Evolutionary conservation across 1,140 invertebrate genomes (phyloP).

Genomic region (Aleiodes sp.): DNA sequence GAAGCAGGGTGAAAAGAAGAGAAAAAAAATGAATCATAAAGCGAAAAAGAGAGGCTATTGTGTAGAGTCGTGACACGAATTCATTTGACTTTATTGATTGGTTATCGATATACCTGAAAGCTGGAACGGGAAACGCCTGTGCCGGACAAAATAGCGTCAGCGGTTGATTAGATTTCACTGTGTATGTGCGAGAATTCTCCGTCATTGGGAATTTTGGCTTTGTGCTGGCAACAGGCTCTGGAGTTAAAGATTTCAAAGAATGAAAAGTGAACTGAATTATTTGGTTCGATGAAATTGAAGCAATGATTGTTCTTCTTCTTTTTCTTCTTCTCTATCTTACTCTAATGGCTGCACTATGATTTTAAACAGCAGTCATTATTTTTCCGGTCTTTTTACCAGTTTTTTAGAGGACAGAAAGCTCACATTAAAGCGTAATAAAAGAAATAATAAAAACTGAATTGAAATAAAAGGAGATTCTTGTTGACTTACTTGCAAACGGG

Average conservation of each 20-base stretch:
- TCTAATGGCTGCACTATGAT: too few relatives aligned
- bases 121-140: slow-evolving; percentile 73
- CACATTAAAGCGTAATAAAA: too few relatives aligned
- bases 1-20: slow-evolving; percentile 28
- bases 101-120: slow-evolving; percentile 67
- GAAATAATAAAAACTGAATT: background rate
- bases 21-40: background rate
- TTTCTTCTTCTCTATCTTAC: too few relatives aligned
- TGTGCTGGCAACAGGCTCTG: slow-evolving; percentile 80
- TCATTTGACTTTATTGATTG: slow-evolving; percentile 29
- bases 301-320: background rate
- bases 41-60: background rate
- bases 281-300: too few relatives aligned
- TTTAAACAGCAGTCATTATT: too few relatives aligned
- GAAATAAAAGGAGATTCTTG: background rate
- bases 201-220: slow-evolving; percentile 78
- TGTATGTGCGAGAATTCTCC: slow-evolving; percentile 70
- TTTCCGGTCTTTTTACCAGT: too few relatives aligned
- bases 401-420: too few relatives aligned
- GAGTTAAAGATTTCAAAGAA: slow-evolving; percentile 37
- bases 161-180: slow-evolving; percentile 64
- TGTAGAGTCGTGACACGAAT: slow-evolving; percentile 13
- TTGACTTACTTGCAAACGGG: slow-evolving; percentile 60
- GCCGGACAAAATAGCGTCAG: slow-evolving; percentile 73
- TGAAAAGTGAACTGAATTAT: too few relatives aligned